Evolutionary conservation across 1,140 invertebrate species (phyloP).

Genomic region (Bombus breviceps): DNA sequence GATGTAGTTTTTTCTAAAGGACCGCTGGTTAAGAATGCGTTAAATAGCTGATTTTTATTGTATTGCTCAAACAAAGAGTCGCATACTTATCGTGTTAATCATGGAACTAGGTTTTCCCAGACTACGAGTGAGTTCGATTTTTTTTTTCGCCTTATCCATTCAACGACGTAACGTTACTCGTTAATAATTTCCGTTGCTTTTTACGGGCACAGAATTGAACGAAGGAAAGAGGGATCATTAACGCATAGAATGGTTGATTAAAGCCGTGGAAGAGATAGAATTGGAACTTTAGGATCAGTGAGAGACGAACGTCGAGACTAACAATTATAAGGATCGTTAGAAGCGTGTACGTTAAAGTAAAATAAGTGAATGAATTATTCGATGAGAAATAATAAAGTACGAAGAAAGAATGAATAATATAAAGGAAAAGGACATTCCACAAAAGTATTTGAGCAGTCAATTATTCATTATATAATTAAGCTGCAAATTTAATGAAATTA

Average conservation of each 20-base stretch:
- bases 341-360: not conserved
- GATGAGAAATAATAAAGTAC: not conserved
- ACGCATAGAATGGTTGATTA: conserved; percentile 6
- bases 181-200: conserved; percentile 43
- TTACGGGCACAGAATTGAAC: not conserved
- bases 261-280: not conserved
- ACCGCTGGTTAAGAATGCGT: conserved; percentile 2
- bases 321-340: not conserved
- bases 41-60: not conserved
- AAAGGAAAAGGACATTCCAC: not conserved
- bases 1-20: not conserved
- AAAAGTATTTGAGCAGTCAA: not conserved
- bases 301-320: not conserved
- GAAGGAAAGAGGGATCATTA: not conserved
- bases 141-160: not conserved
- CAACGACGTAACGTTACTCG: conserved; percentile 3
- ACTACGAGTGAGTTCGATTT: not conserved
- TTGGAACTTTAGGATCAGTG: not conserved
- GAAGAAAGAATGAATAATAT: not conserved
- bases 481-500: not conserved
- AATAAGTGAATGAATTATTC: conserved; percentile 1
- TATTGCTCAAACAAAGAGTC: not conserved
- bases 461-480: not conserved
- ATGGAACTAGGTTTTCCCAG: conserved; percentile 29
- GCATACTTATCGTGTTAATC: conserved; percentile 15